phyloP scores from a whole-genome alignment of 1,140 invertebrate species.

The Drosophila repleta region DNA sequence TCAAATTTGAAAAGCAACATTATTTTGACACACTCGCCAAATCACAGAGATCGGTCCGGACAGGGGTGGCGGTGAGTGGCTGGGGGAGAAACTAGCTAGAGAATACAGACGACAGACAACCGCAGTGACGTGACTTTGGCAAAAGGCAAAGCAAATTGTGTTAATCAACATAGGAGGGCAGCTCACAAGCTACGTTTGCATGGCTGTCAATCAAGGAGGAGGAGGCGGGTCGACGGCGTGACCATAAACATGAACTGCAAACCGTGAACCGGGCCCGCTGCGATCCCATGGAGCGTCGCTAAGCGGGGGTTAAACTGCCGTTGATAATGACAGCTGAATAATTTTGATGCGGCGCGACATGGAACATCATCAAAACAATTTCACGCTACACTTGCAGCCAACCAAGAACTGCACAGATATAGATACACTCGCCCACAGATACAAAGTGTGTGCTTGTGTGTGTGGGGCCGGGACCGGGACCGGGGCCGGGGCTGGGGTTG shows the following conservation, averaged over 20 bases:
- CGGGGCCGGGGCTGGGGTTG: too few relatives aligned
- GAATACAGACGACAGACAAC: constrained; percentile 13
- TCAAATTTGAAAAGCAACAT: constrained; percentile 51
- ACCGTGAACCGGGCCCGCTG: neutral
- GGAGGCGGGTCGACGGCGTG: constrained; percentile 37
- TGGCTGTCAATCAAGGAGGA: constrained; percentile 51
- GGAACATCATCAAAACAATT: constrained; percentile 68
- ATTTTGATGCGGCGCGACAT: constrained; percentile 58
- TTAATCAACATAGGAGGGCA: constrained; percentile 51
- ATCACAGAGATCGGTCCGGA: neutral
- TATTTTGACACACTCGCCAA: constrained; percentile 40
- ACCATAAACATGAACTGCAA: constrained; percentile 8
- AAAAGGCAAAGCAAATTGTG: constrained; percentile 51
- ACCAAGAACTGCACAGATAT: constrained; percentile 4
- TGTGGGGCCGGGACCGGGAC: too few relatives aligned
- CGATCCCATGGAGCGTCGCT: constrained; percentile 7
- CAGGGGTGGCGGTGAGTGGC: neutral
- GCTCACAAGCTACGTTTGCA: constrained; percentile 47
- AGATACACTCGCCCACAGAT: constrained; percentile 1
- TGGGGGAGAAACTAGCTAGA: neutral
- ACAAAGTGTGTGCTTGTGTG: constrained; percentile 8
- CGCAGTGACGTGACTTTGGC: constrained; percentile 42
- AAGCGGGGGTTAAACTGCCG: constrained; percentile 48
- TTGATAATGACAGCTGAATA: constrained; percentile 72
- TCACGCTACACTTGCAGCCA: constrained; percentile 67